phyloP scores from a whole-genome alignment of 2,113 vertebrate species.

The Heloderma charlesbogerti region DNA sequence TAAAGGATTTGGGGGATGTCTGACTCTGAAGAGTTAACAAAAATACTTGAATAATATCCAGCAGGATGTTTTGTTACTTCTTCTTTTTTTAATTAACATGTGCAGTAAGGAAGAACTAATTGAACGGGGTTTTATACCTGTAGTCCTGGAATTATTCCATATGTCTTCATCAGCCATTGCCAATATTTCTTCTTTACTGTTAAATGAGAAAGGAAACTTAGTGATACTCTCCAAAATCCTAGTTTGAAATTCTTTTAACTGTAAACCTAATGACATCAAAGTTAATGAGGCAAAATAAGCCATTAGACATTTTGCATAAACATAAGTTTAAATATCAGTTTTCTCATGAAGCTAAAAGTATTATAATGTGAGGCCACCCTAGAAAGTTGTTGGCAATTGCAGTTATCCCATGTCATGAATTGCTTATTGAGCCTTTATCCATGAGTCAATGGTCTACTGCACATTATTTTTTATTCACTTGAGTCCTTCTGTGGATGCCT shows the following conservation, averaged over 20 bases:
- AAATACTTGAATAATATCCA: constrained; percentile 54
- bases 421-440: background rate
- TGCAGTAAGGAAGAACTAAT: constrained; percentile 62
- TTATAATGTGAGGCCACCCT: background rate
- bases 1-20: constrained; percentile 78
- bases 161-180: constrained; percentile 58
- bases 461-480: background rate
- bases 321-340: background rate
- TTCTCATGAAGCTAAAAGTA: background rate
- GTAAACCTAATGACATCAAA: constrained; percentile 6
- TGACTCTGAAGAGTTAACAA: constrained; percentile 72
- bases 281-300: constrained; percentile 40
- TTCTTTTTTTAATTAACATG: constrained; percentile 52
- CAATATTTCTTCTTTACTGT: constrained; percentile 81
- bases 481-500: background rate
- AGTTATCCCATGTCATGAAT: background rate
- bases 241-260: constrained; percentile 36
- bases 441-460: background rate
- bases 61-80: constrained; percentile 39
- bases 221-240: constrained; percentile 51
- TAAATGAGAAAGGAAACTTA: constrained; percentile 66
- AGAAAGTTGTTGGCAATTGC: background rate
- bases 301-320: constrained; percentile 42
- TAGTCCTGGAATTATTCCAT: constrained; percentile 71
- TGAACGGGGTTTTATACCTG: constrained; percentile 69